Evolutionary conservation across 2,113 vertebrate species (phyloP).

Genomic region (Pampusana beccarii): DNA sequence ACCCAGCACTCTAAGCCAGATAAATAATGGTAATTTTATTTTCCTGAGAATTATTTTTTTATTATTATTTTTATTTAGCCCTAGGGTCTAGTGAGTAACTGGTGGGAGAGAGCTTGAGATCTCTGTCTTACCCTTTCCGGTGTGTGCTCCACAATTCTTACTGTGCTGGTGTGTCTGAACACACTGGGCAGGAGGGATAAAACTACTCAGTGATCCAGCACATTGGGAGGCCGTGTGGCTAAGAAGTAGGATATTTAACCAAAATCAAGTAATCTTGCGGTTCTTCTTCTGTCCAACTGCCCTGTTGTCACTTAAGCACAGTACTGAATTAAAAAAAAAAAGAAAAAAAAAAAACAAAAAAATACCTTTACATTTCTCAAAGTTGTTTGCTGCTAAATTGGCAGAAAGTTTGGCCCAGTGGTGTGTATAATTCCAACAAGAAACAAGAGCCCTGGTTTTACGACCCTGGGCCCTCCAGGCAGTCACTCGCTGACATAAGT

Average conservation of each 20-base stretch:
- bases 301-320: not conserved
- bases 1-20: not conserved
- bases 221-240: rapidly evolving
- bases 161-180: not conserved
- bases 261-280: not conserved
- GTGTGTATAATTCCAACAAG: not conserved
- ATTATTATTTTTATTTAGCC: not conserved
- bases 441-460: not conserved
- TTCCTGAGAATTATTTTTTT: not conserved
- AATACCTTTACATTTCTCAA: not conserved
- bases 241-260: not conserved
- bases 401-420: not conserved
- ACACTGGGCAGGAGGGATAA: not conserved
- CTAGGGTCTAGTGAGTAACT: not conserved
- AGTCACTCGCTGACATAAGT: not conserved
- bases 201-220: not conserved
- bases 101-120: not conserved
- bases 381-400: not conserved
- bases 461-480: not conserved
- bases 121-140: not conserved
- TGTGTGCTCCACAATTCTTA: rapidly evolving
- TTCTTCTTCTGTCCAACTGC: not conserved
- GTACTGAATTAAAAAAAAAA: not conserved
- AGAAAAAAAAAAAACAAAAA: too few relatives aligned
- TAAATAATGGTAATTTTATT: not conserved